A percentile compares a stretch with the other conserved stretches of the same genome.
phyloP scores from a whole-genome alignment of 2,888 invertebrate species.

The Petrolisthes cinctipes region DNA sequence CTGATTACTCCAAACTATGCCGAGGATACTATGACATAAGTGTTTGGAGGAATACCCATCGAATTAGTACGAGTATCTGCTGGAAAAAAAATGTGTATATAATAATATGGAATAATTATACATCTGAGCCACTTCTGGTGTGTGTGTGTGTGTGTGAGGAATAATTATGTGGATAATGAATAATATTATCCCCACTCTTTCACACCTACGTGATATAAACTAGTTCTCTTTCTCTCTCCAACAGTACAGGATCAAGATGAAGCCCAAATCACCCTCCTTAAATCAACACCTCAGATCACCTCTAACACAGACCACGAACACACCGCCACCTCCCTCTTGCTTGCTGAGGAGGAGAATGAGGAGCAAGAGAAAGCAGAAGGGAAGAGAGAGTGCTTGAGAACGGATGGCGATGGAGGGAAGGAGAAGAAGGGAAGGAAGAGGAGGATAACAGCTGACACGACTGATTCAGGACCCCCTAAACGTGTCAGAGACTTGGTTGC shows the following conservation, averaged over 20 bases:
- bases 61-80: too few relatives aligned
- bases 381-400: neutral
- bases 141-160: too few relatives aligned
- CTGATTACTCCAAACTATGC: too few relatives aligned
- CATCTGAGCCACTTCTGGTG: too few relatives aligned
- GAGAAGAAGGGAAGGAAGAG: neutral
- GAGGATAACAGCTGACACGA: neutral
- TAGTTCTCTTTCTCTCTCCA: neutral
- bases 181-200: too few relatives aligned
- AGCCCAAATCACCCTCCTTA: neutral
- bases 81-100: too few relatives aligned
- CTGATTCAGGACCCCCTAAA: neutral
- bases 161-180: too few relatives aligned
- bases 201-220: too few relatives aligned
- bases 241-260: neutral
- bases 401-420: neutral
- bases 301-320: neutral
- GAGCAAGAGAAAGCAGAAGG: neutral
- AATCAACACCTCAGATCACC: neutral
- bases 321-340: neutral
- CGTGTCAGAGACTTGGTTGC: constrained; percentile 16
- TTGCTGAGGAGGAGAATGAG: neutral
- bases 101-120: too few relatives aligned
- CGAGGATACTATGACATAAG: too few relatives aligned
- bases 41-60: neutral